phyloP scores from a whole-genome alignment of 2,113 vertebrate species.

The Holacanthus passer region DNA sequence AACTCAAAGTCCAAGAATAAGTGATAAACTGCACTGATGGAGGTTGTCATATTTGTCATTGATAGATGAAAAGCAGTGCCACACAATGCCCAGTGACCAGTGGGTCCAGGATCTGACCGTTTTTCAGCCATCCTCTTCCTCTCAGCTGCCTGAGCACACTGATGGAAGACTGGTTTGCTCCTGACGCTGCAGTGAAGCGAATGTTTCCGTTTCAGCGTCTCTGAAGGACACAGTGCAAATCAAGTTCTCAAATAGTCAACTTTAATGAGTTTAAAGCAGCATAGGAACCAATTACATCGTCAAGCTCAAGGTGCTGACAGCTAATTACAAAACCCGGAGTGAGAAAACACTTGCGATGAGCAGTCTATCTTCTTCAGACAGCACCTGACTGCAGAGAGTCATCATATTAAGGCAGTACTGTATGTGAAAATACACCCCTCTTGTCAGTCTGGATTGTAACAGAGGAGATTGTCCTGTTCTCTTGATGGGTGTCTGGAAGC shows the following conservation, averaged over 20 bases:
- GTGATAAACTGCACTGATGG: not conserved
- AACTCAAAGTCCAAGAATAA: not conserved
- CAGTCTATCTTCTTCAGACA: conserved; percentile 13
- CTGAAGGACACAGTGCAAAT: conserved; percentile 48
- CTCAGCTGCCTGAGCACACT: not conserved
- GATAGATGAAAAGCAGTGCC: conserved; percentile 31
- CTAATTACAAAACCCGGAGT: conserved; percentile 64
- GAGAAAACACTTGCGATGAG: conserved; percentile 39
- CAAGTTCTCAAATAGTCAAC: conserved; percentile 45
- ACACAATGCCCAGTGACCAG: not conserved
- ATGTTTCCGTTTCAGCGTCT: conserved; percentile 48
- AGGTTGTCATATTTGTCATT: conserved; percentile 26
- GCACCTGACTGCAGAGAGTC: conserved; percentile 2
- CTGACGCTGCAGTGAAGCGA: not conserved
- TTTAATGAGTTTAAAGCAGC: conserved; percentile 59
- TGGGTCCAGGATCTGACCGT: not conserved
- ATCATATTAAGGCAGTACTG: not conserved
- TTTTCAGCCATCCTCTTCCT: not conserved
- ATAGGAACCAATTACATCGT: conserved; percentile 61
- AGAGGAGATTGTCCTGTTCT: not conserved
- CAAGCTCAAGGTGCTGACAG: conserved; percentile 53
- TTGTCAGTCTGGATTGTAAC: not conserved
- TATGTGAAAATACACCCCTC: not conserved
- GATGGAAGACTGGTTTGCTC: not conserved
- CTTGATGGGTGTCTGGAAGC: not conserved